phyloP scores from a whole-genome alignment of 1,140 invertebrate species.

The Drosophila carrolli region DNA sequence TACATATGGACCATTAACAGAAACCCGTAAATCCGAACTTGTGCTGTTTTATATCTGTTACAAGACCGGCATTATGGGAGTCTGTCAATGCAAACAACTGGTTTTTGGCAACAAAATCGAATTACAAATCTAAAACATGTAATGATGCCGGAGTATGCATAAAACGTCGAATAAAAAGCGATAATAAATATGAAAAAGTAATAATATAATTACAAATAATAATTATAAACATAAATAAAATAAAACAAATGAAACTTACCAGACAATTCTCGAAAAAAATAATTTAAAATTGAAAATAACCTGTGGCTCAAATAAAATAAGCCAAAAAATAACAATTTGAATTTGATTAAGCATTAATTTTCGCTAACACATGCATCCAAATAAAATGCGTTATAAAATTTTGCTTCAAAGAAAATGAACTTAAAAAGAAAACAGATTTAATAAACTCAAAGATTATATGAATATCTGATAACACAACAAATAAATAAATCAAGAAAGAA shows the following conservation, averaged over 20 bases:
- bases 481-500: background rate
- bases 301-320: background rate
- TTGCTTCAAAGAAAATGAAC: too few relatives aligned
- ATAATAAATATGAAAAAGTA: background rate
- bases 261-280: too few relatives aligned
- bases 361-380: too few relatives aligned
- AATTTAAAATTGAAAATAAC: too few relatives aligned
- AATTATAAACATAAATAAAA: background rate
- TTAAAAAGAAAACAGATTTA: too few relatives aligned
- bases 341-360: too few relatives aligned
- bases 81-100: constrained; percentile 85
- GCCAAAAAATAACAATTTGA: background rate
- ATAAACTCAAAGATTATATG: background rate
- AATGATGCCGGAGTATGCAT: constrained; percentile 4
- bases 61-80: constrained; percentile 85
- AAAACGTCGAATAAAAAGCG: background rate
- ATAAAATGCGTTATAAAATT: too few relatives aligned
- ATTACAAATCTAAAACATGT: constrained; percentile 11
- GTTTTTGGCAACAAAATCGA: constrained; percentile 74
- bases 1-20: constrained; percentile 85
- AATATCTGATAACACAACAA: background rate
- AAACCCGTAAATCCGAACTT: constrained; percentile 85
- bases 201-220: background rate
- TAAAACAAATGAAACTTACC: background rate
- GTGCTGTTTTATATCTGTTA: constrained; percentile 84